A percentile compares a stretch with the other conserved stretches of the same genome.
These are phyloP conservation scores for Teinopalpus imperialis DNA, from an alignment of 2,888 invertebrate genomes.

Conservation along the genomic window DNA sequence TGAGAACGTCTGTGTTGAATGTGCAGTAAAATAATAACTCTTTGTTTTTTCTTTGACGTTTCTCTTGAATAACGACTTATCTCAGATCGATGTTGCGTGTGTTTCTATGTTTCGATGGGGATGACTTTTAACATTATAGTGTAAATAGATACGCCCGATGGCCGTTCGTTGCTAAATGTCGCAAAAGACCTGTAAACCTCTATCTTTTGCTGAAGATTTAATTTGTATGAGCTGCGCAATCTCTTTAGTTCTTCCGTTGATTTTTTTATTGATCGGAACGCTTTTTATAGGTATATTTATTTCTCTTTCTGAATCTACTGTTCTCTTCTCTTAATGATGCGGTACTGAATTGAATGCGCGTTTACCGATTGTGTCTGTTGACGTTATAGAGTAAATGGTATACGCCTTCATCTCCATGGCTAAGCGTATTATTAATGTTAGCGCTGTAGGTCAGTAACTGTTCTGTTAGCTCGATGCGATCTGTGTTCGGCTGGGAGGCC, in stretches of 20 bases:
- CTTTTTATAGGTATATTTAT: conserved; percentile 71
- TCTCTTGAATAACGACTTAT: conserved; percentile 80
- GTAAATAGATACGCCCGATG: conserved; percentile 81
- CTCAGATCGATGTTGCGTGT: conserved; percentile 81
- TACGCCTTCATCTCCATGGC: conserved; percentile 78
- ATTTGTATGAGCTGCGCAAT: conserved; percentile 82
- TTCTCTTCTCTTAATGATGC: conserved; percentile 74
- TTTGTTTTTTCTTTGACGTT: conserved; percentile 81
- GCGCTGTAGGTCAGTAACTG: conserved; percentile 64
- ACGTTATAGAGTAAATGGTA: conserved; percentile 73
- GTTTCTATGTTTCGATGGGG: conserved; percentile 82
- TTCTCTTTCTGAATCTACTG: conserved; percentile 65
- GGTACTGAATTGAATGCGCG: conserved; percentile 79
- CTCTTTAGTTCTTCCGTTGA: conserved; percentile 54
- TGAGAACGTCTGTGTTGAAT: conserved; percentile 82
- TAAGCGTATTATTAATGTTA: conserved; percentile 77
- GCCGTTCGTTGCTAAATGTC: conserved; percentile 82
- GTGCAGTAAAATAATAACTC: conserved; percentile 76
- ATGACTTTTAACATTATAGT: conserved; percentile 73
- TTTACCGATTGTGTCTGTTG: conserved; percentile 71
- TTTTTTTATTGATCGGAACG: conserved; percentile 69
- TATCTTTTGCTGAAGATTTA: conserved; percentile 81
- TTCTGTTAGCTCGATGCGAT: conserved; percentile 73
- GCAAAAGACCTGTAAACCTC: conserved; percentile 78
- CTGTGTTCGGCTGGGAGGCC: conserved; percentile 67